These are phyloP conservation scores for Diarsia brunnea DNA, from an alignment of 2,888 invertebrate genomes.

Conservation along the genomic window DNA sequence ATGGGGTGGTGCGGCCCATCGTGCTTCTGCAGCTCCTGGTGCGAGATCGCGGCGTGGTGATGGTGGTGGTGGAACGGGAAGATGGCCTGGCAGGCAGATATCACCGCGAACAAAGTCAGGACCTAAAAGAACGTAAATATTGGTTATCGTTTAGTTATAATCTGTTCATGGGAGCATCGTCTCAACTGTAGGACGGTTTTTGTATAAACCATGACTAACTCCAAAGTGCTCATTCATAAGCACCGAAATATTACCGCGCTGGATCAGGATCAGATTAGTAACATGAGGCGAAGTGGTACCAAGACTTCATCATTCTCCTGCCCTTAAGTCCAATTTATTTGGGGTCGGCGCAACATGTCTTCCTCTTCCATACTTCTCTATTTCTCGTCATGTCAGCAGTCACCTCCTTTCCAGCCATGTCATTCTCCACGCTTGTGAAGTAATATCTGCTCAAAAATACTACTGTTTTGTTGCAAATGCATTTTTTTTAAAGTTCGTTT, in stretches of 20 bases:
- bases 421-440: no score
- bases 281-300: neutral
- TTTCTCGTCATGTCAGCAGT: no score
- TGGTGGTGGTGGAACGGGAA: slow-evolving; percentile 82
- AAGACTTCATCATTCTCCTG: no score
- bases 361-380: no score
- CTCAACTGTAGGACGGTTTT: neutral
- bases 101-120: slow-evolving; percentile 76
- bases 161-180: neutral
- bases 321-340: no score
- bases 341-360: no score
- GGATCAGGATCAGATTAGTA: neutral
- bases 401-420: no score
- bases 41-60: slow-evolving; percentile 84
- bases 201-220: neutral
- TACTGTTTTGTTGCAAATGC: neutral
- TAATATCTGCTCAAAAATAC: neutral
- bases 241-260: neutral
- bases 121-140: slow-evolving; percentile 68
- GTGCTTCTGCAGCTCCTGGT: slow-evolving; percentile 85
- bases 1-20: slow-evolving; percentile 82
- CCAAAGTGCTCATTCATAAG: neutral
- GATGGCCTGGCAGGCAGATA: slow-evolving; percentile 83
- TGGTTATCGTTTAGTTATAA: neutral
- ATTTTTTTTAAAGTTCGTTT: neutral